A percentile compares a stretch with the other conserved stretches of the same genome.
Conservation (phyloP, 2,113 vertebrate species). For the Pogona vitticeps region DNA sequence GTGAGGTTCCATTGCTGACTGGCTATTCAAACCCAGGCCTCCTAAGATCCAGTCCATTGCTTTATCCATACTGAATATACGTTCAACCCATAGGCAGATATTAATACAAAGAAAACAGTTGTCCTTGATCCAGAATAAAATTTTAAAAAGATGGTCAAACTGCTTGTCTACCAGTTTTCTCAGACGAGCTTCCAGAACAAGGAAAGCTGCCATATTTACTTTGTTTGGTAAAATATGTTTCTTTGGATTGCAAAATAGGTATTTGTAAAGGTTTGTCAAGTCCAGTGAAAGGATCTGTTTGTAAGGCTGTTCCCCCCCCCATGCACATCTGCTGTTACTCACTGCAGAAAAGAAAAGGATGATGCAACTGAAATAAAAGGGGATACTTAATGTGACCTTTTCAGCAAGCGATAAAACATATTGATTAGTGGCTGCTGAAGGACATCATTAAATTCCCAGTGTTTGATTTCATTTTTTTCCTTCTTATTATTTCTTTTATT, state of each 20-base stretch:
- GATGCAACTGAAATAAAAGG: constrained; percentile 56
- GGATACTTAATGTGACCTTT: constrained; percentile 73
- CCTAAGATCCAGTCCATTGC: too few species aligned
- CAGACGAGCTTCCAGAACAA: constrained; percentile 44
- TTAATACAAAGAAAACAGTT: not conserved
- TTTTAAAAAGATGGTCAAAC: not conserved
- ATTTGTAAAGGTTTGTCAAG: constrained; percentile 60
- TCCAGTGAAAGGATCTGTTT: constrained; percentile 51
- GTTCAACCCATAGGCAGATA: not conserved
- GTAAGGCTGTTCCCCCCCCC: constrained; percentile 41
- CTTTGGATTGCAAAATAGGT: constrained; percentile 47
- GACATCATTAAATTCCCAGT: constrained; percentile 65
- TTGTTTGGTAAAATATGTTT: constrained; percentile 58
- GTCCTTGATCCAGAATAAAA: not conserved
- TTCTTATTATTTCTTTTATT: constrained; percentile 62
- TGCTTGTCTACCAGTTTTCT: constrained; percentile 49
- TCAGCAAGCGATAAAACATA: constrained; percentile 76
- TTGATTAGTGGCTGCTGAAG: constrained; percentile 80
- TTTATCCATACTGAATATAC: too few species aligned
- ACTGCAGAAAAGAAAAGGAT: constrained; percentile 43
- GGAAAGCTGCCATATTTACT: constrained; percentile 18
- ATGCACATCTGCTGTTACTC: constrained; percentile 44
- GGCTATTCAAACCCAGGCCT: too few species aligned
- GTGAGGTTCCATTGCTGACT: too few species aligned
- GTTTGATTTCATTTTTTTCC: constrained; percentile 64